Base-by-base conservation (phyloP, 1,140 invertebrate genomes). In the Carposina sasakii region DNA sequence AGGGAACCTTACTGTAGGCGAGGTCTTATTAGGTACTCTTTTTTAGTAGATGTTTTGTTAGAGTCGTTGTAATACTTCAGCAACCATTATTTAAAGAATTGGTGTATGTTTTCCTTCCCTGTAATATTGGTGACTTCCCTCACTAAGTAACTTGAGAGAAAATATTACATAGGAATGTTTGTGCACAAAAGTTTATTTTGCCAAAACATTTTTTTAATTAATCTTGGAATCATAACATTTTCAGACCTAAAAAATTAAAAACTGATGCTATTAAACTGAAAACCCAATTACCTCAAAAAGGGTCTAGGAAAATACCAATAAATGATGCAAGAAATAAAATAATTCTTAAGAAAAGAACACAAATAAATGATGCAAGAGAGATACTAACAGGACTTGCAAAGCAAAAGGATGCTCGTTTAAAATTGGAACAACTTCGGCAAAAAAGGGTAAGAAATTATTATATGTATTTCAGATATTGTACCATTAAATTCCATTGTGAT, bases 291-390 rank as follows among this genome's bases (percentile, higher is more conserved):
- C 37, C 43, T 37, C 42, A 52, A 20, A 70, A 66, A 45, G n/a
- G n/a, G 9, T 12, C 36, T 3, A 20, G 13, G 20, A 17, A 13
- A n/a, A 3, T 48, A 34, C 55, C 53, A 44, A 52, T 76, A 13
- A 24, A 62, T 22, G 91, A 93, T 87, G 91, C 91, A 17, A 76
- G 91, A 46, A 85, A 89, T 51, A 90, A 89, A 77, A 91, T 92
- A 43, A 90, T 91, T 57, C 88, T 89, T 34, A 91, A 90, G 52
- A 91, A 91, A 57, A 81, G 90, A 22, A 86, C 85, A 34, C 88
- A 90, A 52, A 82, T 92, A 24, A 86, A 83, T 3, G 91, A 92
- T 84, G 91, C 90, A 1, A 74, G 91, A 50, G 90, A 91, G 58
- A 91, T 90, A 64, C 71, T 92, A 20, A 88, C 87, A 16, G 85